These are phyloP conservation scores for Apotomis capreana DNA, from an alignment of 2,888 invertebrate species.

Conservation along the genomic window DNA sequence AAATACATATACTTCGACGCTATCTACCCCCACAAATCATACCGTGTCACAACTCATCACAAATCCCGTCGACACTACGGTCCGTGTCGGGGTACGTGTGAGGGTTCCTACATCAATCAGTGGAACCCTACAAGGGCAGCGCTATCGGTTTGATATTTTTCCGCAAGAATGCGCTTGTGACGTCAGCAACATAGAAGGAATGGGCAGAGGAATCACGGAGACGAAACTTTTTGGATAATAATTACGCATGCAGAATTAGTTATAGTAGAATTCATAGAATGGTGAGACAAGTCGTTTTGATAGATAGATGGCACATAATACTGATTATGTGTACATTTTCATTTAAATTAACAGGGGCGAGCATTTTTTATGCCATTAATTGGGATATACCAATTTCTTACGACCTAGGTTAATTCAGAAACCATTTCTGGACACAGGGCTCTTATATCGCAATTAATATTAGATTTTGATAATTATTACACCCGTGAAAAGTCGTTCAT, in stretches of 20 bases:
- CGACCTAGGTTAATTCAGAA: too few species aligned
- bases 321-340: too few species aligned
- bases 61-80: slow-evolving; percentile 22
- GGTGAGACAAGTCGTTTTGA: too few species aligned
- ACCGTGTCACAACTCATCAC: slow-evolving; percentile 25
- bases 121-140: slow-evolving; percentile 16
- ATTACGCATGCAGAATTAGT: neutral
- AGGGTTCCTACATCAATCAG: slow-evolving; percentile 38
- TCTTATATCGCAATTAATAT: too few species aligned
- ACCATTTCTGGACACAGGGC: too few species aligned
- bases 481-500: too few species aligned
- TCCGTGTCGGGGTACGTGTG: slow-evolving; percentile 2
- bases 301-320: too few species aligned
- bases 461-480: too few species aligned
- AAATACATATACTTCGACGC: slow-evolving; percentile 6
- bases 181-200: slow-evolving; percentile 5
- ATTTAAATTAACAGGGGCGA: too few species aligned
- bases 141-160: slow-evolving; percentile 38
- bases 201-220: slow-evolving; percentile 11
- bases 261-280: too few species aligned
- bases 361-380: too few species aligned
- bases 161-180: slow-evolving; percentile 34
- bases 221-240: neutral
- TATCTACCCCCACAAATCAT: slow-evolving; percentile 34
- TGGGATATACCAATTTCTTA: too few species aligned